Percentiles rank a stretch among this genome's conserved stretches.
Conservation (phyloP, 2,113 vertebrate genomes). For the Mystacornis crossleyi region DNA sequence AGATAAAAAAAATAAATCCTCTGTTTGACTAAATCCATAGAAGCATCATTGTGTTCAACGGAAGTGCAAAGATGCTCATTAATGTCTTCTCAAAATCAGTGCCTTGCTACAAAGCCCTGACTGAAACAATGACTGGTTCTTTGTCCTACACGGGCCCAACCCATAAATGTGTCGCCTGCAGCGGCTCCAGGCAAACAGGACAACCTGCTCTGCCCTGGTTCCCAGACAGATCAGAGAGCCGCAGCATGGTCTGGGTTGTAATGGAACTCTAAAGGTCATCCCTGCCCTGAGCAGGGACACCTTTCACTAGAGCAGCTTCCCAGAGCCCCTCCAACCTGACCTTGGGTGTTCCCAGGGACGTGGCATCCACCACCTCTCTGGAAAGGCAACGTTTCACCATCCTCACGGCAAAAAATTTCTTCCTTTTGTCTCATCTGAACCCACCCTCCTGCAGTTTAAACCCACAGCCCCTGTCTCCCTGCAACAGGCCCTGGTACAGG, state of each 20-base stretch:
- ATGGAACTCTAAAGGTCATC: background rate
- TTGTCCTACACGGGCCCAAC: fast-evolving
- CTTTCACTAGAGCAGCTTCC: background rate
- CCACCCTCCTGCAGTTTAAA: background rate
- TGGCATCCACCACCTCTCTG: background rate
- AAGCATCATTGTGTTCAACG: background rate
- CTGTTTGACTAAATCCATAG: background rate
- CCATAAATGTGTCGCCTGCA: background rate
- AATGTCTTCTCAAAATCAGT: background rate
- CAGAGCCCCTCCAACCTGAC: background rate
- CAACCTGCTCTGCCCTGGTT: background rate
- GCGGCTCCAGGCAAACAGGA: background rate
- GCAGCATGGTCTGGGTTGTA: fast-evolving
- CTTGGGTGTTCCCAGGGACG: fast-evolving
- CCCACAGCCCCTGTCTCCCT: fast-evolving
- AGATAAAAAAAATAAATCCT: background rate
- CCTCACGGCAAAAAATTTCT: background rate
- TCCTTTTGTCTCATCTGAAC: background rate
- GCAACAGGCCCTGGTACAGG: background rate
- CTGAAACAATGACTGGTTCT: background rate
- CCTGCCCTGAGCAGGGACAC: background rate
- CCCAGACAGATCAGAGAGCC: background rate
- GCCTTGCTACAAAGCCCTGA: background rate
- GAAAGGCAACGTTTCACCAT: background rate
- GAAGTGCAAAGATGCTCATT: background rate